phyloP scores from a whole-genome alignment of 2,888 invertebrate genomes.

The Megastigmus dorsalis region DNA sequence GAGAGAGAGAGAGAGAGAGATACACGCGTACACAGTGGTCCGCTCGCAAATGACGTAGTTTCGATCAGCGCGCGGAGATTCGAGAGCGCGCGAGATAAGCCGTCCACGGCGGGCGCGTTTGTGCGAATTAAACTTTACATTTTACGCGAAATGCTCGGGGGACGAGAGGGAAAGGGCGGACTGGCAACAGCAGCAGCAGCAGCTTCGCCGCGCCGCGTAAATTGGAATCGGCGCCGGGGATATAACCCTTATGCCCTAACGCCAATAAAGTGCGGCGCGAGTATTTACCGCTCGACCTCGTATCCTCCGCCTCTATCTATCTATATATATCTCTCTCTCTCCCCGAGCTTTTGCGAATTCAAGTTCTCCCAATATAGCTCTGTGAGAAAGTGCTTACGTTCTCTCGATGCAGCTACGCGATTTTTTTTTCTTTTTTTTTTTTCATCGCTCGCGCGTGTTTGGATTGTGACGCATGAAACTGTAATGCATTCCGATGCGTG shows the following conservation, averaged over 20 bases:
- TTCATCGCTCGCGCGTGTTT: not conserved
- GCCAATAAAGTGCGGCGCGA: conserved; percentile 33
- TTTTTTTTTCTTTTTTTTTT: no score
- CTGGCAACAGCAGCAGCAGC: no score
- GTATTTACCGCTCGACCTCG: no score
- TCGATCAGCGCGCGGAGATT: not conserved
- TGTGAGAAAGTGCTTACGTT: not conserved
- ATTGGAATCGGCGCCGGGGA: conserved; percentile 41
- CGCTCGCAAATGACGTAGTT: no score
- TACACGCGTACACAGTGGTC: no score
- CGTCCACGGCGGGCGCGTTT: not conserved
- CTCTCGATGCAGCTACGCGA: no score
- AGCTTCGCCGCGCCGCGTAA: conserved; percentile 32
- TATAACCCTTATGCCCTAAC: conserved; percentile 17
- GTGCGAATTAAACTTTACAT: conserved; percentile 45
- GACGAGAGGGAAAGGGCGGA: no score
- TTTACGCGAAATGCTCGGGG: conserved; percentile 14
- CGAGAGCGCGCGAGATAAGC: conserved; percentile 36
- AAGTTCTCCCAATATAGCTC: not conserved
- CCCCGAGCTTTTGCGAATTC: not conserved
- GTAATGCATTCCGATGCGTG: conserved; percentile 2
- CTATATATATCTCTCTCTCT: not conserved
- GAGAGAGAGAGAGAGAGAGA: no score
- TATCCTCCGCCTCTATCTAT: not conserved
- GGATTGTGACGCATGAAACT: not conserved